Percentiles rank a stretch among this genome's conserved stretches.
Conservation (phyloP, 2,113 vertebrate genomes). For the Todiramphus saurophagus region DNA sequence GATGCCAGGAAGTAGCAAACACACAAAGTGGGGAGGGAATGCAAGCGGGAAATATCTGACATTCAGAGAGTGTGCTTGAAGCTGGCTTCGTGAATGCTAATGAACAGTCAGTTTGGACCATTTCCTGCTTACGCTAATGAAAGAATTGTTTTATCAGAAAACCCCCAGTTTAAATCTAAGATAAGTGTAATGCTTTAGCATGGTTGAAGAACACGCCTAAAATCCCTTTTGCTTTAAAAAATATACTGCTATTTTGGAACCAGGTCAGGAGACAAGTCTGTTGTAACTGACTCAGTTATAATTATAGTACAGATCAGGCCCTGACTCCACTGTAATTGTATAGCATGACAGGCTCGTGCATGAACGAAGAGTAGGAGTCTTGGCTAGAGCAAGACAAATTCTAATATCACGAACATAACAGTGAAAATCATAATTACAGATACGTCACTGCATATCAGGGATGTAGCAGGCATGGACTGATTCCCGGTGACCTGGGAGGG, state of each 20-base stretch:
- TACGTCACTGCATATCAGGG: rapidly evolving
- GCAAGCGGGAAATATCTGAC: slow-evolving; percentile 58
- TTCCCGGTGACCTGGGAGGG: neutral
- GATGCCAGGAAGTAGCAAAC: slow-evolving; percentile 62
- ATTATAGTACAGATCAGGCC: slow-evolving; percentile 66
- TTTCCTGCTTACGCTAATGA: slow-evolving; percentile 36
- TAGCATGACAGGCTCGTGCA: slow-evolving; percentile 50
- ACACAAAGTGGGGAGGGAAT: slow-evolving; percentile 41
- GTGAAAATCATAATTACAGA: slow-evolving; percentile 56
- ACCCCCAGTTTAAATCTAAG: neutral
- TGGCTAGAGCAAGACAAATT: slow-evolving; percentile 53
- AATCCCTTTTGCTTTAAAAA: slow-evolving; percentile 47
- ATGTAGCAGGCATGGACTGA: neutral
- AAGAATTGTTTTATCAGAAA: slow-evolving; percentile 38
- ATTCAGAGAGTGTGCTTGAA: slow-evolving; percentile 43
- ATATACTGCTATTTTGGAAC: slow-evolving; percentile 42
- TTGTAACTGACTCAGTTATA: slow-evolving; percentile 69
- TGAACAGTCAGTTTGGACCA: slow-evolving; percentile 35
- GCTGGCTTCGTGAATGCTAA: slow-evolving; percentile 33
- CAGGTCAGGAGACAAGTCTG: slow-evolving; percentile 63
- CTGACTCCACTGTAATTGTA: slow-evolving; percentile 62
- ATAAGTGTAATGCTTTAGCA: neutral
- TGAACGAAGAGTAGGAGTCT: slow-evolving; percentile 44
- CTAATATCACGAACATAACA: slow-evolving; percentile 50
- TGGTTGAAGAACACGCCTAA: slow-evolving; percentile 23